Conservation (phyloP, 2,888 invertebrate genomes). For the Phortica okadai region DNA sequence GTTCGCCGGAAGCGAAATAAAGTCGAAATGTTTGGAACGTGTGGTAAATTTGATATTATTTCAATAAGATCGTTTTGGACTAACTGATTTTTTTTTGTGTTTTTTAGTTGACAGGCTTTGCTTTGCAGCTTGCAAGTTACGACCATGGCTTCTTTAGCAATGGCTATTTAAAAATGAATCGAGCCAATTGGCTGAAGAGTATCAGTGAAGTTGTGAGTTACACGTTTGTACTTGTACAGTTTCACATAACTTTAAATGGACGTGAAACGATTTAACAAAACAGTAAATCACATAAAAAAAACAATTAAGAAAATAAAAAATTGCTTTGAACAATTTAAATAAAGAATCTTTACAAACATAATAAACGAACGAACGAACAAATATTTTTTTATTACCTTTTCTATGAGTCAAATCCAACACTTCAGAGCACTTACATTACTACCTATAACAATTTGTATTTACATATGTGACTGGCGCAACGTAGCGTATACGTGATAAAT, state of each 20-base stretch:
- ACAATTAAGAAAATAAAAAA: too few species aligned
- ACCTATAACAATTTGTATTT: background rate
- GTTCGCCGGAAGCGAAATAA: background rate
- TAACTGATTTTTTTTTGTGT: background rate
- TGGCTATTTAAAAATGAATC: background rate
- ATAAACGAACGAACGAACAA: too few species aligned
- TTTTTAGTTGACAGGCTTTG: background rate
- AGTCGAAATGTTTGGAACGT: background rate
- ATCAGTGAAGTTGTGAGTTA: background rate
- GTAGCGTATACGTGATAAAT: background rate
- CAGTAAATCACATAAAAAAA: too few species aligned
- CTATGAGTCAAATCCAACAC: too few species aligned
- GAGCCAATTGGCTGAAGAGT: background rate
- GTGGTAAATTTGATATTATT: background rate
- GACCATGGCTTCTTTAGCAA: background rate
- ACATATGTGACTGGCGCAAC: background rate
- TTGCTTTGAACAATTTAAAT: too few species aligned
- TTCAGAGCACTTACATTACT: too few species aligned
- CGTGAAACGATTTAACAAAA: too few species aligned
- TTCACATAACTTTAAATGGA: background rate
- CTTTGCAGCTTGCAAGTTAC: background rate
- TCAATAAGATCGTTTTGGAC: background rate
- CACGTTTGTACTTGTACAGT: constrained; percentile 4
- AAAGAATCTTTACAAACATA: too few species aligned
- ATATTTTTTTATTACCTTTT: too few species aligned